Percentiles rank a stretch among this genome's conserved stretches.
Conservation (phyloP, 2,888 invertebrate species). For the Leptothorax acervorum region DNA sequence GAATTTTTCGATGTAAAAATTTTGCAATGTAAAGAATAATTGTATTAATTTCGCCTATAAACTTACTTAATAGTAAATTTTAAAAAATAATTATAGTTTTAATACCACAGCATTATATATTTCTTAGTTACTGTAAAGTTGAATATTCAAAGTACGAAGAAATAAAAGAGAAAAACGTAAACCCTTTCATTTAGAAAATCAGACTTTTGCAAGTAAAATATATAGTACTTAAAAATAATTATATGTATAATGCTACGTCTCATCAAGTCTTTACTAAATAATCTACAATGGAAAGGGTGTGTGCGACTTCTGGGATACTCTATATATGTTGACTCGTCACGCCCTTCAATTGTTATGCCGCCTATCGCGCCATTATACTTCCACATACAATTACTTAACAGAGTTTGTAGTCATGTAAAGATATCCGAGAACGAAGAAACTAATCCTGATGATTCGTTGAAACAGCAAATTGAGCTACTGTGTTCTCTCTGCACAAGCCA, state of each 20-base stretch:
- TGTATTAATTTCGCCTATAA: not conserved
- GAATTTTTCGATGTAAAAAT: not conserved
- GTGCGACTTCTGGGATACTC: slow-evolving; percentile 26
- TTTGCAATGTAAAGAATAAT: not conserved
- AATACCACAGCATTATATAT: not conserved
- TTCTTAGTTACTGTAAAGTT: not conserved
- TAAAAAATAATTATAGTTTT: not conserved
- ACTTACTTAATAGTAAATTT: not conserved
- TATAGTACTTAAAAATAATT: not conserved
- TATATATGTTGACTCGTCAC: slow-evolving; percentile 70
- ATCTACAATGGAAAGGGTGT: slow-evolving; percentile 5
- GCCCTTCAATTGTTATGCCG: slow-evolving; percentile 77
- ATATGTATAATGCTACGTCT: not conserved
- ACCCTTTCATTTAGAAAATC: not conserved
- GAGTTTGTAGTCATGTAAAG: slow-evolving; percentile 63
- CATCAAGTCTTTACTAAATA: not conserved
- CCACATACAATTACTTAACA: slow-evolving; percentile 76
- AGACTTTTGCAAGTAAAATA: not conserved
- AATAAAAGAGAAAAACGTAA: not conserved
- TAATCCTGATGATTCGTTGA: slow-evolving; percentile 36
- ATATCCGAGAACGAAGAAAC: slow-evolving; percentile 36
- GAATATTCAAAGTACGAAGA: not conserved
- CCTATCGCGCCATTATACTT: slow-evolving; percentile 74
- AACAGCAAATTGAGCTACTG: slow-evolving; percentile 47
- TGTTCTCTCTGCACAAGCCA: slow-evolving; percentile 21